A percentile compares a stretch with the other conserved stretches of the same genome.
These are phyloP conservation scores for Heterocephalus glaber DNA, from an alignment of 2,113 vertebrate genomes.

Conservation along the genomic window DNA sequence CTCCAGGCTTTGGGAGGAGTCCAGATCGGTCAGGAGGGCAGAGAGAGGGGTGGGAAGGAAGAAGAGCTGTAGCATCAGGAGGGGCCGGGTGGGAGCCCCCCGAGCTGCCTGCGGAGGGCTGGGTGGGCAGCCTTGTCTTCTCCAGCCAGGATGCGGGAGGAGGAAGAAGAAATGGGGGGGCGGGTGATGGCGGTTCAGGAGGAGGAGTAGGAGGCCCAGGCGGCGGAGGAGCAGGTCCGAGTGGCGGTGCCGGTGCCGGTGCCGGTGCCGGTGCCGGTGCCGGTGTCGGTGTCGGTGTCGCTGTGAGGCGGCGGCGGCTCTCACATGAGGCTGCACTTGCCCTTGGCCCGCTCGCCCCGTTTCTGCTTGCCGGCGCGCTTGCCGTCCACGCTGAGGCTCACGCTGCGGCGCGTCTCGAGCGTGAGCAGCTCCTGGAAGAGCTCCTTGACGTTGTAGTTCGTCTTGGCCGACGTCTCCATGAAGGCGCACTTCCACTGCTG, in stretches of 20 bases:
- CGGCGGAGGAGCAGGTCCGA: not conserved
- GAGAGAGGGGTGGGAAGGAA: not conserved
- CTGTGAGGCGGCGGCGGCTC: not conserved
- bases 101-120: not conserved
- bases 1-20: not conserved
- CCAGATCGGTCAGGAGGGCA: not conserved
- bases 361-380: slow-evolving; percentile 95
- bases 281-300: not conserved
- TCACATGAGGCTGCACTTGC: slow-evolving; percentile 96
- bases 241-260: too few relatives aligned
- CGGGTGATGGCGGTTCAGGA: fast-evolving
- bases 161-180: not conserved
- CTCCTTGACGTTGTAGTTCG: slow-evolving; percentile 99
- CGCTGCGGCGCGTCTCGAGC: slow-evolving; percentile 95
- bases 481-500: slow-evolving; percentile 97
- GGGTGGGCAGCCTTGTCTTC: not conserved
- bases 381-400: slow-evolving; percentile 96
- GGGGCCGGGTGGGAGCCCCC: not conserved
- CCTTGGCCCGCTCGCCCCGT: slow-evolving; percentile 96
- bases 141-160: not conserved
- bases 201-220: not conserved
- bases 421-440: slow-evolving; percentile 99
- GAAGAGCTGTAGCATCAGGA: not conserved
- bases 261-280: too few relatives aligned
- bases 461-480: slow-evolving; percentile 99